A percentile compares a stretch with the other conserved stretches of the same genome.
Evolutionary conservation across 2,113 vertebrate genomes (phyloP).

Genomic region (Phrynosoma blainvillii): DNA sequence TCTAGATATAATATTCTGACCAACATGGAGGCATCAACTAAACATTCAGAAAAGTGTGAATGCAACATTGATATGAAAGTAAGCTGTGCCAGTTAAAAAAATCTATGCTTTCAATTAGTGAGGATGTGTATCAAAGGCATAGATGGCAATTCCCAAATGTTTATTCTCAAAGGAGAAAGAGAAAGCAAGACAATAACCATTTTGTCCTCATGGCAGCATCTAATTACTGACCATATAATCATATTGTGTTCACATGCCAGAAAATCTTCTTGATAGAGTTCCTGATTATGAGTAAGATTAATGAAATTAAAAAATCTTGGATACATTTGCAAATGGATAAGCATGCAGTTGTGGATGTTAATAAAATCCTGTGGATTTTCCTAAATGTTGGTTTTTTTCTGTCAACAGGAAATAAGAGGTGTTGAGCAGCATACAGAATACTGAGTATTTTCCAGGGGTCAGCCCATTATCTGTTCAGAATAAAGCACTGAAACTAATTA

Average conservation of each 20-base stretch:
- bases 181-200: conserved; percentile 63
- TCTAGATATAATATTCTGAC: not conserved
- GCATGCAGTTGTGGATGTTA: conserved; percentile 39
- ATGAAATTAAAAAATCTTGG: conserved; percentile 74
- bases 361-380: conserved; percentile 24
- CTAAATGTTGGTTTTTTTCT: not conserved
- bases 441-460: conserved; percentile 21
- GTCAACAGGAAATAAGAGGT: not conserved
- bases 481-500: conserved; percentile 69
- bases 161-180: conserved; percentile 60
- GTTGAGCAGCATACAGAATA: not conserved
- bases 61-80: conserved; percentile 17
- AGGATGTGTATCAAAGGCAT: conserved; percentile 49
- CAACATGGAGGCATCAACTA: not conserved
- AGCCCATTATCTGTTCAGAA: conserved; percentile 52
- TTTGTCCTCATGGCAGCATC: conserved; percentile 72
- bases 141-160: conserved; percentile 58
- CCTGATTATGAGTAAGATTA: conserved; percentile 72
- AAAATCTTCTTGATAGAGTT: conserved; percentile 74
- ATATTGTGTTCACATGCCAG: conserved; percentile 70
- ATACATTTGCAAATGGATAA: conserved; percentile 54
- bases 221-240: conserved; percentile 74
- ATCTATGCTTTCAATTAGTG: conserved; percentile 50
- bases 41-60: not conserved
- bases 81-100: conserved; percentile 33